Evolutionary conservation across 2,888 invertebrate species (phyloP).

Genomic region (Odontothrips loti): DNA sequence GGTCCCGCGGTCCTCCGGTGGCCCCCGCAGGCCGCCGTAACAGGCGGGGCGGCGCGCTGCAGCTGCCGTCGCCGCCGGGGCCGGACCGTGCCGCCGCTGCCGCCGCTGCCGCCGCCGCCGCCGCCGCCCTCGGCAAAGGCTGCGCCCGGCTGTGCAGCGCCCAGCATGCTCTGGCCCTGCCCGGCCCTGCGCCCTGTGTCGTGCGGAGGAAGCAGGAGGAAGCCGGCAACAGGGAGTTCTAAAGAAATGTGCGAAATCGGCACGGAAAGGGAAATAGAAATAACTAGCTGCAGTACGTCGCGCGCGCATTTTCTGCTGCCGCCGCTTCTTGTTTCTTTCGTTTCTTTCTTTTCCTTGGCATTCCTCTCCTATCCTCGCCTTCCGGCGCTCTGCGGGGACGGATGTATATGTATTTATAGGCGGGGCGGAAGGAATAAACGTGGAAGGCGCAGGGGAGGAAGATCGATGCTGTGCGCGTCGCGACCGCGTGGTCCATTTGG

Average conservation of each 20-base stretch:
- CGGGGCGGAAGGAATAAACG: background rate
- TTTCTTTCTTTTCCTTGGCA: too few species aligned
- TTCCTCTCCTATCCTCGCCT: too few species aligned
- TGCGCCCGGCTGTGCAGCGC: background rate
- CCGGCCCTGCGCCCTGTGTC: background rate
- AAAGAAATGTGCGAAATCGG: slow-evolving; percentile 17
- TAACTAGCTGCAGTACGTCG: background rate
- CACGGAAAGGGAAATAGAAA: background rate
- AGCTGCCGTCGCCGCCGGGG: too few species aligned
- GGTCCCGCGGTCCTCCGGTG: too few species aligned
- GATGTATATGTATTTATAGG: background rate
- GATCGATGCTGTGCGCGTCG: background rate
- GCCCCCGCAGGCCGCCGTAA: too few species aligned
- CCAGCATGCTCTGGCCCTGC: background rate
- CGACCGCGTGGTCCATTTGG: background rate
- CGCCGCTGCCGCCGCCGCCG: too few species aligned
- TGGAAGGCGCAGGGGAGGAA: background rate
- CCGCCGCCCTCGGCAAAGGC: too few species aligned
- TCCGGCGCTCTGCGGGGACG: background rate
- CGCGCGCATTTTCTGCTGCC: too few species aligned
- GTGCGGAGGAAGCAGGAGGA: background rate
- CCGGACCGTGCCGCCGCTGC: too few species aligned
- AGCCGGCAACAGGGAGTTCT: background rate
- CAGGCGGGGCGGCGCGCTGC: too few species aligned
- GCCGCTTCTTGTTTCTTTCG: too few species aligned